Base-by-base conservation (phyloP, 2,888 invertebrate species). In the Labia minor region DNA sequence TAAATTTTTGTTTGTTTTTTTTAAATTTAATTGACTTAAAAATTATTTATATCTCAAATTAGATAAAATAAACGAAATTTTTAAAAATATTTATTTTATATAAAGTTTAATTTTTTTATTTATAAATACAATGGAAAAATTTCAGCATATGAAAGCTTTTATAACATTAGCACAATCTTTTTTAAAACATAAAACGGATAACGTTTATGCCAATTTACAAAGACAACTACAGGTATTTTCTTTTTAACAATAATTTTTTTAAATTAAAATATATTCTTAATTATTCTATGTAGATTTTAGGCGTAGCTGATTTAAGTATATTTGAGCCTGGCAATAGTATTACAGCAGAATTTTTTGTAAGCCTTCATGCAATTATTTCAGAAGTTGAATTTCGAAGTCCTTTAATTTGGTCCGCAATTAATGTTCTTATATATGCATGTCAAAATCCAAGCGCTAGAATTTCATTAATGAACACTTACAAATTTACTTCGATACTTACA, bases 381-480 rank as follows among this genome's bases (percentile, higher is more conserved):
- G 81, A 80, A 68, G 76, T 81, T 33, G 81, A 80, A 70, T 77
- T 82, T 0, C 78, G 83, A 62, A 64, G 21, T 6, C 81, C 83
- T 0, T 81, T 86, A 49, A 75, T 81, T 37, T 88, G 88, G 88
- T 82, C 82, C 16, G 85, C 85, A 2, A 78, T 88, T 0, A 83
- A 85, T n/a, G 85, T 86, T 61, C 76, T 88, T 21, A 79, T 83
- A 19, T 81, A 83, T 67, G 85, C 84, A 1, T 83, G 85, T 70
- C 82, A 81, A 68, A 87, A 87, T 73, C 78, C 83, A 0, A 80
- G 81, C 64, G 85, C 87, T 0, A 79, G 84, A 70, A 79, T 83
- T 73, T 84, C 84, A 0, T 78, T 89, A 0, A 85, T 86, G 26
- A 84, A 87, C 72, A 87, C 85, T 0, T 88, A 86, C 73, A 86